Base-by-base conservation (phyloP, 2,888 invertebrate genomes). In the Athrips mouffetella region DNA sequence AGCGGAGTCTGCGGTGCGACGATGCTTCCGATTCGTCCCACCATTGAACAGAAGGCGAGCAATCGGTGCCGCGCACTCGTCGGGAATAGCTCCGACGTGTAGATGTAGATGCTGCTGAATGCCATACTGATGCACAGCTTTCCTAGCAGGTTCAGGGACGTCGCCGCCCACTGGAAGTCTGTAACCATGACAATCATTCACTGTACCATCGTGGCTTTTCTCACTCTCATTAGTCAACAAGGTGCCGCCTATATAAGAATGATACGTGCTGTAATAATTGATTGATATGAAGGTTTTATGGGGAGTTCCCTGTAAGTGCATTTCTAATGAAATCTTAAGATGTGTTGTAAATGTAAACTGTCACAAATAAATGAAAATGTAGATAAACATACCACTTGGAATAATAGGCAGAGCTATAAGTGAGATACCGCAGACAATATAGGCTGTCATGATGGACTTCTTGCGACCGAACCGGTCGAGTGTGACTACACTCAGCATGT, bases 81-180 rank as follows among this genome's bases (percentile, higher is more conserved):
- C 1, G 93, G 93, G 73, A 92, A 92, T 73, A 93, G 81, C 81
- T 93, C 93, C 30, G 92, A 90, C 0, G 92, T 92, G 71, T 92
- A 87, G 58, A 87, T 84, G 69, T 87, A 87, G 57, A 84, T 76
- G 63, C 81, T 81, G 63, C 82, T 85, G 66, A 87, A 87, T 10
- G 78, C 77, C 84, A 85, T 85, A 58, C 86, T 86, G 67, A 87
- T 86, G 58, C 73, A 72, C 50, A 86, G 63, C 70, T 87, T 87
- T n/a, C 83, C 85, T 56, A 84, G 39, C 65, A 93, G 71, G 65
- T 76, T 81, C 27, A 86, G 66, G 0, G 90, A 90, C 27, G 90
- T 81, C 49, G 83, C 66, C 50, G 92, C 66, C 84, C 85, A 90
- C 6, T 80, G 56, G 20, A 81, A 23, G 1, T 73, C 85, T 86